Evolutionary conservation across 2,888 invertebrate genomes (phyloP), one percentile per base, ranked within the genome.

Genomic region (Anarsia innoxiella): DNA sequence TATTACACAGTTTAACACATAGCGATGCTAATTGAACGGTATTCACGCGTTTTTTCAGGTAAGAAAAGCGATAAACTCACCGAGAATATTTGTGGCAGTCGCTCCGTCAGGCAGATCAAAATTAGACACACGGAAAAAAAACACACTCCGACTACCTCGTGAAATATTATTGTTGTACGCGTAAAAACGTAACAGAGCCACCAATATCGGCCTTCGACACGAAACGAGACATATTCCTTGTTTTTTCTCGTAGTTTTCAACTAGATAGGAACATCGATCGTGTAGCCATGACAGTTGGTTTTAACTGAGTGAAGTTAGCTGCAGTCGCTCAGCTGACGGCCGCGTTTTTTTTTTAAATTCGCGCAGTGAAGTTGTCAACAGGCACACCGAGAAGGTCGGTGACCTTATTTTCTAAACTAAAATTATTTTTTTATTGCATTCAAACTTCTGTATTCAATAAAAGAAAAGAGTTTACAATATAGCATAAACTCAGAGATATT

Each of bases 271-370:
- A 52, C 70, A 83, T 83, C 80, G 83, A 83, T 83, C 79, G 78
- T 60, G 71, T 48, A 66, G 79, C 82, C 83, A 83, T 83, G 83
- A 80, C 82, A 82, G 80, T 65, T 70, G 63, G 62, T 61, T 75
- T 78, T 71, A 57, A 72, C 69, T 65, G 65, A 59, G 50, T 68
- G 80, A 83, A 83, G 72, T 71, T 56, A 45, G 74, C 58, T 31
- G 51, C 65, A 25, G 37, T 67, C 69, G 73, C 83, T 70, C 83
- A 83, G 83, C 83, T 76, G 46, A 55, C 48, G 65, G 56, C 62
- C 23, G 13, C 25, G 13, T 9, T 71, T 74, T 73, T 70, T 74
- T 72, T 74, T 72, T 61, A 54, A 53, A 55, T 56, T 56, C 45
- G 46, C 47, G 43, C 37, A 42, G 49, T 68, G 79, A 82, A 79